Evolutionary conservation across 1,140 invertebrate species (phyloP).

Genomic region (Hylaeus volcanicus): DNA sequence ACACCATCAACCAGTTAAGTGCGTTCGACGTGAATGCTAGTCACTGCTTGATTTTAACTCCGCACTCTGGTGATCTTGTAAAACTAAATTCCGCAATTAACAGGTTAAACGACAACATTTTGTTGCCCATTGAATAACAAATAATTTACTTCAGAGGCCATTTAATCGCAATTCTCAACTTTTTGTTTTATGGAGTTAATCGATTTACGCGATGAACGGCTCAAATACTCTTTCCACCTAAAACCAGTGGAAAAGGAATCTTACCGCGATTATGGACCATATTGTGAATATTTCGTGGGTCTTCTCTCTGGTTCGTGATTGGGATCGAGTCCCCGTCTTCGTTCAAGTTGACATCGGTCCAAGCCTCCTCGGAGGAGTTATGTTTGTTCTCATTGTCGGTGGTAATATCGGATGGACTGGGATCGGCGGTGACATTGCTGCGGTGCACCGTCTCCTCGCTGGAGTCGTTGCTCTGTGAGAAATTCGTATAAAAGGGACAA

Average conservation of each 20-base stretch:
- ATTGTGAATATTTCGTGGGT: conserved; percentile 83
- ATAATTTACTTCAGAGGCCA: too few relatives aligned
- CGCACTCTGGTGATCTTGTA: too few relatives aligned
- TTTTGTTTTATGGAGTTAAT: too few relatives aligned
- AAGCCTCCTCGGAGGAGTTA: conserved; percentile 88
- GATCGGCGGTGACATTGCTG: conserved; percentile 75
- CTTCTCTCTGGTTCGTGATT: conserved; percentile 83
- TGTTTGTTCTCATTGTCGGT: conserved; percentile 84
- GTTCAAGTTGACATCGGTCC: conserved; percentile 95
- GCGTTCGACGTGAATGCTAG: too few relatives aligned
- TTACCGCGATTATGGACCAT: conserved; percentile 80
- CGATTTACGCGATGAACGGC: too few relatives aligned
- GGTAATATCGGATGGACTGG: conserved; percentile 76
- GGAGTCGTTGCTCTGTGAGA: conserved; percentile 88
- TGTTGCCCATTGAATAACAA: too few relatives aligned
- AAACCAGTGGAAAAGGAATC: conserved; percentile 25
- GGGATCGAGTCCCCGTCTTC: conserved; percentile 86
- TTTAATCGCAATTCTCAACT: too few relatives aligned
- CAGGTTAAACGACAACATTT: too few relatives aligned
- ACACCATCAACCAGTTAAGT: too few relatives aligned
- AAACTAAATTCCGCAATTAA: too few relatives aligned
- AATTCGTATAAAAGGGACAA: conserved; percentile 44
- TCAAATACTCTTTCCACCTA: neutral
- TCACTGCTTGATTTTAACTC: too few relatives aligned
- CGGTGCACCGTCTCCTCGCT: conserved; percentile 84